Percentiles rank a stretch among this genome's conserved stretches.
Conservation (phyloP, 2,888 invertebrate genomes). For the Spodoptera exigua region DNA sequence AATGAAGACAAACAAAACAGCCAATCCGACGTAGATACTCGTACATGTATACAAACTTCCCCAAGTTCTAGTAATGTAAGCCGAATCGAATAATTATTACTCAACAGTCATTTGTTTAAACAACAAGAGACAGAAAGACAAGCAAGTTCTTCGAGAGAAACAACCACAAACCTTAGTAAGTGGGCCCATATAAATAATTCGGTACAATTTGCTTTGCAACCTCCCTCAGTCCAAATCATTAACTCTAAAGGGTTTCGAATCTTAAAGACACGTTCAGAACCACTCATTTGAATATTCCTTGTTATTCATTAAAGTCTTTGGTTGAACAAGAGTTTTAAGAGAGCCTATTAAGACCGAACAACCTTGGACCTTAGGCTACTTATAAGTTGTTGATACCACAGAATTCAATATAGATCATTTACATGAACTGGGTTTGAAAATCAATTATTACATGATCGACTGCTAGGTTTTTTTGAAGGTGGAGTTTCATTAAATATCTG, state of each 20-base stretch:
- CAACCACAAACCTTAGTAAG: slow-evolving; percentile 13
- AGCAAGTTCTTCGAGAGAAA: slow-evolving; percentile 10
- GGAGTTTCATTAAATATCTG: no score
- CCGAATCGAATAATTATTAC: background rate
- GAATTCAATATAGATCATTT: slow-evolving; percentile 24
- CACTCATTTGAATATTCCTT: slow-evolving; percentile 52
- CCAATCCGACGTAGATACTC: no score
- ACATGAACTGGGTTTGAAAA: slow-evolving; percentile 6
- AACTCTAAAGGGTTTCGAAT: slow-evolving; percentile 40
- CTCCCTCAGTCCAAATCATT: slow-evolving; percentile 46
- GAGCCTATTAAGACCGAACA: slow-evolving; percentile 23
- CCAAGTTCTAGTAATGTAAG: background rate
- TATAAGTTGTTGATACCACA: slow-evolving; percentile 28
- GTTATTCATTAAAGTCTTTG: slow-evolving; percentile 52
- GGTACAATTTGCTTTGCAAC: slow-evolving; percentile 33
- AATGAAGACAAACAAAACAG: no score
- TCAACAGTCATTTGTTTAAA: background rate
- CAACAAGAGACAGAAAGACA: background rate
- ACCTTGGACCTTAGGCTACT: slow-evolving; percentile 27
- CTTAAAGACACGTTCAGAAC: slow-evolving; percentile 33
- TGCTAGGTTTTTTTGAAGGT: no score
- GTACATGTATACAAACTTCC: background rate
- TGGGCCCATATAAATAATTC: slow-evolving; percentile 40
- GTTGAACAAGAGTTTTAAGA: slow-evolving; percentile 29
- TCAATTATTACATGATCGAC: slow-evolving; percentile 8